A percentile compares a stretch with the other conserved stretches of the same genome.
Evolutionary conservation across 2,797 vertebrate genomes (phyloP).

Genomic region (Protosalanx chinensis): DNA sequence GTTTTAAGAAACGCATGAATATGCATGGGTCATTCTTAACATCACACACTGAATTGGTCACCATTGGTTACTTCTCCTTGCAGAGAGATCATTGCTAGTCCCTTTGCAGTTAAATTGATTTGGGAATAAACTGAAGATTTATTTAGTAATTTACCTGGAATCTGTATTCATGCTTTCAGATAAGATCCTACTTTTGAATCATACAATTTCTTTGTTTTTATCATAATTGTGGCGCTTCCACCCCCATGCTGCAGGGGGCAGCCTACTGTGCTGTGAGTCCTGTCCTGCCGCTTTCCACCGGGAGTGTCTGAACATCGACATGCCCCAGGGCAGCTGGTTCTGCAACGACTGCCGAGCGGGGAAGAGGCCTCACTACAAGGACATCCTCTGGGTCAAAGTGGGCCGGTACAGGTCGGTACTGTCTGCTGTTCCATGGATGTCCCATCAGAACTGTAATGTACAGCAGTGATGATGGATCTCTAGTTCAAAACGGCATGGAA

Average conservation of each 20-base stretch:
- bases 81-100: no score
- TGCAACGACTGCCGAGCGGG: slow-evolving; percentile 98
- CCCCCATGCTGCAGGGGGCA: slow-evolving; percentile 79
- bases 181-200: no score
- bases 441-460: background rate
- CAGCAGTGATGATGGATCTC: background rate
- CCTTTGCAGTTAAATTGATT: no score
- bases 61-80: no score
- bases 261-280: slow-evolving; percentile 95
- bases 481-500: background rate
- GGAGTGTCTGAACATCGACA: slow-evolving; percentile 97
- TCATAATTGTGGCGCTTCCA: background rate
- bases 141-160: background rate
- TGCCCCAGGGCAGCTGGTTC: slow-evolving; percentile 98
- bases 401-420: slow-evolving; percentile 90
- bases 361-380: slow-evolving; percentile 93
- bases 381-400: slow-evolving; percentile 98
- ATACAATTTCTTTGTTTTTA: no score
- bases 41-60: no score
- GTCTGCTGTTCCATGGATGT: background rate
- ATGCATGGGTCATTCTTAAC: background rate
- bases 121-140: background rate
- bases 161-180: background rate
- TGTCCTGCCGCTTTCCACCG: slow-evolving; percentile 96
- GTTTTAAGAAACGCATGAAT: background rate